A percentile compares a stretch with the other conserved stretches of the same genome.
Evolutionary conservation across 2,888 invertebrate genomes (phyloP).

Genomic region (Monochamus alternatus): DNA sequence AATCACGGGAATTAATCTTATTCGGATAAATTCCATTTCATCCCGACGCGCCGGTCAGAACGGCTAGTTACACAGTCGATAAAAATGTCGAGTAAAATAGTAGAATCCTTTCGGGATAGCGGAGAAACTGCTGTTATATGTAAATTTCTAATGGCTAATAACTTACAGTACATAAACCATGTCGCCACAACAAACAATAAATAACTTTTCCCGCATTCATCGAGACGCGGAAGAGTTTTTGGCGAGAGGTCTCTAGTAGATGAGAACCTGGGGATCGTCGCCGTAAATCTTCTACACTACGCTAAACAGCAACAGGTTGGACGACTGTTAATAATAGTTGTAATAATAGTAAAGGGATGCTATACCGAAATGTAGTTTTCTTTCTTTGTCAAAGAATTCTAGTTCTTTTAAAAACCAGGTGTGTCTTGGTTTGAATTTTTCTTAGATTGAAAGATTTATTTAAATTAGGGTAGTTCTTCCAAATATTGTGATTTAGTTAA

Average conservation of each 20-base stretch:
- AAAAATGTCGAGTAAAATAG: background rate
- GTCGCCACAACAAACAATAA: background rate
- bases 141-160: background rate
- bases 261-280: background rate
- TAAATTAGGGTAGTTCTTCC: too few relatives aligned
- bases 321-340: background rate
- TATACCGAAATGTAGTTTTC: background rate
- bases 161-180: background rate
- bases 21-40: background rate
- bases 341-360: background rate
- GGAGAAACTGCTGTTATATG: background rate
- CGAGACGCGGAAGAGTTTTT: background rate
- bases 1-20: too few relatives aligned
- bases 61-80: background rate
- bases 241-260: background rate
- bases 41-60: background rate
- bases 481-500: too few relatives aligned
- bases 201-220: slow-evolving; percentile 5
- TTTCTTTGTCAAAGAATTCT: too few relatives aligned
- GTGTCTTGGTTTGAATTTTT: too few relatives aligned
- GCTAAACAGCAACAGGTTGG: background rate
- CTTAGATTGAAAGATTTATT: too few relatives aligned
- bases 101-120: background rate
- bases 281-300: background rate
- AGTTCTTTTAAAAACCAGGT: too few relatives aligned